Percentiles rank a stretch among this genome's conserved stretches.
Evolutionary conservation across 1,140 invertebrate species (phyloP).

Genomic region (Himalopsyche phryganea): DNA sequence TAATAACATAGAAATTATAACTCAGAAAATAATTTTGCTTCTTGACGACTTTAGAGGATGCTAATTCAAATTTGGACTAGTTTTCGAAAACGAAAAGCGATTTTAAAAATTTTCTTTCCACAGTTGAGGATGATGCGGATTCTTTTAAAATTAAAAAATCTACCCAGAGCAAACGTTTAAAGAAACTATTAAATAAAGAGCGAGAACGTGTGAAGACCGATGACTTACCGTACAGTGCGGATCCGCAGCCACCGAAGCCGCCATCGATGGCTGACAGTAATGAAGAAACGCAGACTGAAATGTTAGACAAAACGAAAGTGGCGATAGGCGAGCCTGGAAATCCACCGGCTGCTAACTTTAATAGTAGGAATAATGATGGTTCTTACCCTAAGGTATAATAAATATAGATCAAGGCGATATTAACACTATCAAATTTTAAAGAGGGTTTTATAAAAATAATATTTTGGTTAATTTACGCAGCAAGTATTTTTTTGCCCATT

Average conservation of each 20-base stretch:
- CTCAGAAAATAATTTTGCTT: too few species aligned
- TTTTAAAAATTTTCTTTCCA: constrained; percentile 27
- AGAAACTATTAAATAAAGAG: constrained; percentile 78
- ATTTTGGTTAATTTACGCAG: background rate
- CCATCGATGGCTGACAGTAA: background rate
- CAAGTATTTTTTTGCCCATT: too few species aligned
- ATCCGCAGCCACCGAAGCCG: background rate
- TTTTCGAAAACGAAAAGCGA: background rate
- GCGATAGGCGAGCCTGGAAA: constrained; percentile 38
- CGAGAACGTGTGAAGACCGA: constrained; percentile 53
- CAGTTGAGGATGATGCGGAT: constrained; percentile 77
- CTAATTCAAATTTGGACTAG: too few species aligned
- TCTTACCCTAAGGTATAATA: constrained; percentile 31
- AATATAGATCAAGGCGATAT: too few species aligned
- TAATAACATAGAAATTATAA: too few species aligned
- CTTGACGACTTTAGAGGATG: too few species aligned
- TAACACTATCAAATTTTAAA: too few species aligned
- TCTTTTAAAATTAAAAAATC: constrained; percentile 94
- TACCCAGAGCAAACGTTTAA: constrained; percentile 85
- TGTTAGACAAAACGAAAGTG: background rate
- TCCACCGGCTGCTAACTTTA: constrained; percentile 12
- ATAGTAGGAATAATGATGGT: constrained; percentile 34
- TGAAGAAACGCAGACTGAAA: background rate
- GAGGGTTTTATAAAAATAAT: background rate
- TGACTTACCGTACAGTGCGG: constrained; percentile 54